These are phyloP conservation scores for Thunnus maccoyii DNA, from an alignment of 2,113 vertebrate genomes.

Conservation along the genomic window DNA sequence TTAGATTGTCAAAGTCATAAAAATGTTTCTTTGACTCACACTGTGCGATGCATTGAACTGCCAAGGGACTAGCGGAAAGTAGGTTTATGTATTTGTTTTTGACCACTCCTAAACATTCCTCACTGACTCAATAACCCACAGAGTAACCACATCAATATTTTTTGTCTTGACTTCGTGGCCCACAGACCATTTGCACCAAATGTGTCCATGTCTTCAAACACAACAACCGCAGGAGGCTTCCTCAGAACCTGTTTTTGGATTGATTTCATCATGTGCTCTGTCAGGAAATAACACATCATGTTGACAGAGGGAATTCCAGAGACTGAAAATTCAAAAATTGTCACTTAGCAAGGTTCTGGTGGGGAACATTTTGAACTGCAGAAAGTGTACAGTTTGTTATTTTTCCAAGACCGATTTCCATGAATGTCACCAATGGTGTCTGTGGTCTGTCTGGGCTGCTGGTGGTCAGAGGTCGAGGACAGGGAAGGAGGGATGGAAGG, in stretches of 20 bases:
- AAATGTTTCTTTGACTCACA: constrained; percentile 18
- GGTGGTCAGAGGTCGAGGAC: constrained; percentile 35
- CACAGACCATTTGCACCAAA: constrained; percentile 39
- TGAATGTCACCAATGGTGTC: constrained; percentile 48
- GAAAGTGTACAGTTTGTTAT: neutral
- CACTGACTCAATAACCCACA: constrained; percentile 40
- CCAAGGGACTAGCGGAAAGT: constrained; percentile 10
- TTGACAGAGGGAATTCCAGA: constrained; percentile 48
- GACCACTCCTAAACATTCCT: constrained; percentile 52
- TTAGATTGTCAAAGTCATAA: neutral
- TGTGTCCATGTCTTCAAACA: neutral
- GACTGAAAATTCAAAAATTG: constrained; percentile 29
- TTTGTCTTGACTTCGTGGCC: constrained; percentile 55
- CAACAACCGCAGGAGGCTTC: constrained; percentile 1
- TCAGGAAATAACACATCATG: constrained; percentile 34
- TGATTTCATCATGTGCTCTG: constrained; percentile 19
- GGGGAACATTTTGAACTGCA: constrained; percentile 10
- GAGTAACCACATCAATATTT: constrained; percentile 34
- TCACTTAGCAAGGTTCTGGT: constrained; percentile 6
- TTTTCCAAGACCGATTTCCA: constrained; percentile 51
- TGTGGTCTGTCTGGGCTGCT: constrained; percentile 53
- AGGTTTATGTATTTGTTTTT: constrained; percentile 58
- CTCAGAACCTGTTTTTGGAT: constrained; percentile 50
- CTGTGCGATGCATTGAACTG: neutral
- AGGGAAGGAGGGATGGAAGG: constrained; percentile 7